Conservation (phyloP, 2,113 vertebrate genomes). For the Merops nubicus region DNA sequence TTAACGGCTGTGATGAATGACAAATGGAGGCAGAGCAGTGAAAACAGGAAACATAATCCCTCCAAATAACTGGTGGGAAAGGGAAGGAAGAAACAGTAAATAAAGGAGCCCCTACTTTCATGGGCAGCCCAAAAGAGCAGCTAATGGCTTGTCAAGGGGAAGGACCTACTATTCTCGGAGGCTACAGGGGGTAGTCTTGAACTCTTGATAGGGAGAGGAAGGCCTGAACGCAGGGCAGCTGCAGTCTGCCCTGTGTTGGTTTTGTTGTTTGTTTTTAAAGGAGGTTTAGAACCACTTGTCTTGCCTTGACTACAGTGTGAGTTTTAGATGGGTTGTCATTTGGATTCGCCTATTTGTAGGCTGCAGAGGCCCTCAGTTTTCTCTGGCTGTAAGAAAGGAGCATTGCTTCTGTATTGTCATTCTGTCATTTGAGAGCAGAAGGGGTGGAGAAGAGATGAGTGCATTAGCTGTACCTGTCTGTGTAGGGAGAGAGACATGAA, state of each 20-base stretch:
- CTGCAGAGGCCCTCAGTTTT: background rate
- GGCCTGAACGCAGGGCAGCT: background rate
- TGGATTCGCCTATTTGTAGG: background rate
- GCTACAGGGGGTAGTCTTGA: background rate
- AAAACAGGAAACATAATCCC: slow-evolving; percentile 59
- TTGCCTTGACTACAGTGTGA: background rate
- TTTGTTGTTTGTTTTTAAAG: background rate
- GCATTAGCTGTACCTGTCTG: background rate
- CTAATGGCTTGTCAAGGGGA: background rate
- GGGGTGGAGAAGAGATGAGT: background rate
- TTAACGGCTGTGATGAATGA: slow-evolving; percentile 48
- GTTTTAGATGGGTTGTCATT: background rate
- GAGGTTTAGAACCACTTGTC: background rate
- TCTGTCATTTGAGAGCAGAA: background rate
- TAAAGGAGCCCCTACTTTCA: background rate
- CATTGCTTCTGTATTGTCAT: background rate
- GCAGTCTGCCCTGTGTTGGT: background rate
- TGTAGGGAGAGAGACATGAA: background rate
- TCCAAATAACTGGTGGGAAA: slow-evolving; percentile 38
- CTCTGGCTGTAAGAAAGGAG: background rate
- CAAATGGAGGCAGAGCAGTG: slow-evolving; percentile 41
- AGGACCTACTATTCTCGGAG: background rate
- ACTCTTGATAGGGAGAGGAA: background rate
- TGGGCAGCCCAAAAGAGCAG: background rate
- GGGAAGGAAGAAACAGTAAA: slow-evolving; percentile 15